Percentiles rank a stretch among this genome's conserved stretches.
phyloP scores from a whole-genome alignment of 2,113 vertebrate genomes.

The Apeltes quadracus region DNA sequence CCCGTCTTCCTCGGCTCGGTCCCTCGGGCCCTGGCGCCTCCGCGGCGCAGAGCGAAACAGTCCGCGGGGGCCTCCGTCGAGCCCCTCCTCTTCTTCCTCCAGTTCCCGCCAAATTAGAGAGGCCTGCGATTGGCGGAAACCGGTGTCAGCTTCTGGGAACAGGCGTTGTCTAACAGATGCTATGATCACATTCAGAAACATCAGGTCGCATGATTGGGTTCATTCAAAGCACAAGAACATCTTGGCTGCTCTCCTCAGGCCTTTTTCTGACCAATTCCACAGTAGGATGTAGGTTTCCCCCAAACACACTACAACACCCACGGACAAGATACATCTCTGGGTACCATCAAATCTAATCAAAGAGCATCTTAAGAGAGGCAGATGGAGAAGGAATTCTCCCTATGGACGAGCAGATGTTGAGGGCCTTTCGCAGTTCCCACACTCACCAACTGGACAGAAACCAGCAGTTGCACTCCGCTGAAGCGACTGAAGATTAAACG shows the following conservation, averaged over 20 bases:
- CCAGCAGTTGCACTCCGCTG: neutral
- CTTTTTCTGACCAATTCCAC: neutral
- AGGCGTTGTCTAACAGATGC: constrained; percentile 65
- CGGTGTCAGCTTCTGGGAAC: constrained; percentile 90
- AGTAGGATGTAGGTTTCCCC: neutral
- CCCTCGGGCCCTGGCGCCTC: constrained; percentile 54
- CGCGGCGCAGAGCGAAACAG: constrained; percentile 75
- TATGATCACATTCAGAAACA: constrained; percentile 27
- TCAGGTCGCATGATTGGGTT: neutral
- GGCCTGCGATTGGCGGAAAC: constrained; percentile 99
- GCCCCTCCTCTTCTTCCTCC: constrained; percentile 91
- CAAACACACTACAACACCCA: neutral
- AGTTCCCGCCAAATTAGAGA: constrained; percentile 99
- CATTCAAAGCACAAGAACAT: neutral
- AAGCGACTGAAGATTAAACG: neutral
- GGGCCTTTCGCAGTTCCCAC: neutral
- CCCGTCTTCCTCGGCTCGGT: constrained; percentile 61
- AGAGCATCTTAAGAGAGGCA: neutral
- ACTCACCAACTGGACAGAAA: neutral
- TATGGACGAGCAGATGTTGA: neutral
- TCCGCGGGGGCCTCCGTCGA: constrained; percentile 70
- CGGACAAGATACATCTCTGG: no score
- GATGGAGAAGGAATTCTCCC: neutral
- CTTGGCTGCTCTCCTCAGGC: neutral
- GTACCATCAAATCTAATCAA: rapidly evolving